Base-by-base conservation (phyloP, 2,888 invertebrate genomes). In the Acrobeloides nanus region DNA sequence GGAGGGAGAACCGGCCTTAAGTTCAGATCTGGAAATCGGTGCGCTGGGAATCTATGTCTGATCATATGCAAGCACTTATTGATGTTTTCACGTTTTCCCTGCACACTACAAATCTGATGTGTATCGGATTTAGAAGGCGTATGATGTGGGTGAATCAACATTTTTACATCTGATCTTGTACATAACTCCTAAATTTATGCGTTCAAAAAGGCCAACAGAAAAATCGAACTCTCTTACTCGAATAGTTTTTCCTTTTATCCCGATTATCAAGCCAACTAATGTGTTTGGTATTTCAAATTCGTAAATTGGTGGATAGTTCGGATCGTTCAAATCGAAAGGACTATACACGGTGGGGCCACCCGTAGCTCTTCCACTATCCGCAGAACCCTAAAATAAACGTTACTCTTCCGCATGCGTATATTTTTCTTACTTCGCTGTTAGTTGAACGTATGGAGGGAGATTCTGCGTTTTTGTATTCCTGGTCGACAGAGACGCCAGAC, bases 251-350 rank as follows among this genome's bases (percentile, higher is more conserved):
- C 73, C 73, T 43, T 69, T 65, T 35, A 68, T 54, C 20, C 73
- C 73, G 40, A 73, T 73, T 20, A 73, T 61, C 20, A 73, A 57
- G 17, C 73, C 73, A 41, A 73, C 73, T 29, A 74, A 57, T 27
- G 63, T 62, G 51, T 74, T 68, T 17, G 73, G 73, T 29, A 73
- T 66, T 47, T 74, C 73, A 50, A 73, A 74, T 43, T 73, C 73
- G 61, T 73, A 73, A 55, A 68, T 62, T 24, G 73, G 73, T 33
- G 24, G 21, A 3, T 26, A 17, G 4, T 44, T 38, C n/a, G 18
- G 17, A 26, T 44, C 45, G 23, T 15, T 20, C 25, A 37, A 20
- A 17, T 53, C 60, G 38, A 57, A 61, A 20, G 61, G 58, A 24
- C 48, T 57, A 44, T 33, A 52, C 20, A 42, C 46, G n/a, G 53